phyloP scores from a whole-genome alignment of 2,888 invertebrate species.

The Rotaria sp. region DNA sequence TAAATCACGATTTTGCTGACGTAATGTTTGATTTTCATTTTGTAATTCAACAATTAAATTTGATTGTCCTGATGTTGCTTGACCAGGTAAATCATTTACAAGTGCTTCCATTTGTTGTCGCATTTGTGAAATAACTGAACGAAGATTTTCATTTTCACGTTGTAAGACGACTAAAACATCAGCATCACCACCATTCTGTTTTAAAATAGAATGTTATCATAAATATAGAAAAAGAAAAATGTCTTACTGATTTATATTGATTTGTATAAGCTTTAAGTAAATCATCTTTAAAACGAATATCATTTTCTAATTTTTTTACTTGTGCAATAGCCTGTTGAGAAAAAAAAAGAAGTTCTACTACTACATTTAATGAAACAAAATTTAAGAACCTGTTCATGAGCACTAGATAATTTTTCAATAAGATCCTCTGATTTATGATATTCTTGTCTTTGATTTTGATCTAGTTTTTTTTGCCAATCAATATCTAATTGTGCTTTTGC shows the following conservation, averaged over 20 bases:
- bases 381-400: background rate
- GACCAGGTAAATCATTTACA: background rate
- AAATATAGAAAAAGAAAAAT: background rate
- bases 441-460: constrained; percentile 43
- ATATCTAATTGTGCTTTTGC: constrained; percentile 49
- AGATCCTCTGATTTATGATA: constrained; percentile 29
- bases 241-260: constrained; percentile 11
- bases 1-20: constrained; percentile 46
- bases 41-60: constrained; percentile 43
- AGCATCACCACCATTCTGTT: background rate
- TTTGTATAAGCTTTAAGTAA: background rate
- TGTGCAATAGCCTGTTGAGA: background rate
- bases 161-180: constrained; percentile 46
- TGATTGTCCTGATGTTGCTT: background rate
- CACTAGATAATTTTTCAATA: background rate
- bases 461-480: constrained; percentile 52
- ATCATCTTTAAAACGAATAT: constrained; percentile 17
- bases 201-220: background rate
- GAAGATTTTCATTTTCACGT: constrained; percentile 49
- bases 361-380: too few species aligned
- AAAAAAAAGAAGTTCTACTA: background rate
- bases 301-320: constrained; percentile 25
- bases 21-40: constrained; percentile 46
- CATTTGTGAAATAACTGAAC: constrained; percentile 50
- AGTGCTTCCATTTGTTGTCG: constrained; percentile 49